Evolutionary conservation across 2,888 invertebrate genomes (phyloP).

Genomic region (Eremobia ochroleuca): DNA sequence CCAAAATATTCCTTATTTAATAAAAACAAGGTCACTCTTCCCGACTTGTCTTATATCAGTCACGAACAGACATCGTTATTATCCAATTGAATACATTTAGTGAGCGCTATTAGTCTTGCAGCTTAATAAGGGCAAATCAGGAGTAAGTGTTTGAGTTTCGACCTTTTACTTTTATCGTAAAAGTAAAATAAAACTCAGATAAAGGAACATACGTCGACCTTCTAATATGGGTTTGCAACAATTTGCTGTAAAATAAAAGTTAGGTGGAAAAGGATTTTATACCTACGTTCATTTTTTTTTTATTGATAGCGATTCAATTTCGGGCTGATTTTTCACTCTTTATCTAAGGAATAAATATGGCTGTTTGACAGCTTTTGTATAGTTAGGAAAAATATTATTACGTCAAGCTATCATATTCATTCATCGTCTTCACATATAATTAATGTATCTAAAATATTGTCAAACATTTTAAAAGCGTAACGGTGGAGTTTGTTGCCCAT

Average conservation of each 20-base stretch:
- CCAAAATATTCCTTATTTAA: constrained; percentile 36
- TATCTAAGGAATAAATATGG: background rate
- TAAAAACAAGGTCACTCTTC: constrained; percentile 43
- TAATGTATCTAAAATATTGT: too few species aligned
- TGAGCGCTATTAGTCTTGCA: constrained; percentile 69
- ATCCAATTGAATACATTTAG: constrained; percentile 83
- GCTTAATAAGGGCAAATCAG: constrained; percentile 72
- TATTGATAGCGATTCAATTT: background rate
- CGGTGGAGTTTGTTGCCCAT: too few species aligned
- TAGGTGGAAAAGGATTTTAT: constrained; percentile 1
- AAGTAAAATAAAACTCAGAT: constrained; percentile 55
- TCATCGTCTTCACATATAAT: background rate
- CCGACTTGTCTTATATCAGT: constrained; percentile 61
- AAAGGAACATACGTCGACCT: constrained; percentile 48
- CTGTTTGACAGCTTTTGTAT: background rate
- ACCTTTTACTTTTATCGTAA: constrained; percentile 49
- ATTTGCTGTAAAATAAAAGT: constrained; percentile 18
- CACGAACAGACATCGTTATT: constrained; percentile 74
- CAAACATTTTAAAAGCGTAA: background rate
- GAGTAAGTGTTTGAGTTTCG: constrained; percentile 67
- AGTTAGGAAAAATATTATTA: background rate
- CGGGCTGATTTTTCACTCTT: background rate
- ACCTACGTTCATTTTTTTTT: background rate
- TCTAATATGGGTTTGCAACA: constrained; percentile 44
- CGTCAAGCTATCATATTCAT: background rate